Evolutionary conservation across 2,113 vertebrate genomes (phyloP), one percentile per base, ranked within the genome.

Genomic region (Axis porcinus): DNA sequence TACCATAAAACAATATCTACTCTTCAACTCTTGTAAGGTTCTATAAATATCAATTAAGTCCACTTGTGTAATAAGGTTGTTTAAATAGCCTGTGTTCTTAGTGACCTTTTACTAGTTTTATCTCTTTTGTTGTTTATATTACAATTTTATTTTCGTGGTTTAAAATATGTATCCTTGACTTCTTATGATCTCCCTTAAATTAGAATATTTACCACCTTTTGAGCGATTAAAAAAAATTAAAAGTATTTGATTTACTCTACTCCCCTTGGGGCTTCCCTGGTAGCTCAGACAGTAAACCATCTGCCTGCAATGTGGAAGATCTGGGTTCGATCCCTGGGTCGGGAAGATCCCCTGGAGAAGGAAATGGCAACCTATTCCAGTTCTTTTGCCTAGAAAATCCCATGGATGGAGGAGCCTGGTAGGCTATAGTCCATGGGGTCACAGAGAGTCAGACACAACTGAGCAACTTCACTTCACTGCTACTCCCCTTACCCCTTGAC

Each of bases 401-500:
- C 12, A 50, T 50, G 47, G 47, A 50, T 50, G 47, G 47, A 50
- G 47, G 47, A 50, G 47, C 47, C 47, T 50, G 12, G 47, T 50
- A 13, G 13, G 47, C 12, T 50, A 13, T 50, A 50, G 47, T 50
- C 47, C 47, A 50, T 50, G 47, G 47, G 47, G 47, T 50, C 47
- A 50, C 47, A 50, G 47, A 50, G 47, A 14, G 47, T 50, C 47
- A 50, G 47, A 50, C 47, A 50, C 47, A 13, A 50, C 47, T 50
- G 47, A 50, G 47, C 47, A 50, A 13, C 47, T 50, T 50, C 47
- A 13, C 12, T 50, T 50, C 47, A 50, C 47, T 50, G 47, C 12
- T 50, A 13, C 47, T 1, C 70, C 21, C 3, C 40, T 12, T 4
- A 15, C 3, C 57, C 13, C 40, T 2, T 17, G n/a, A 64, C 2